Base-by-base conservation (phyloP, 2,113 vertebrate species). In the Abramis brama region DNA sequence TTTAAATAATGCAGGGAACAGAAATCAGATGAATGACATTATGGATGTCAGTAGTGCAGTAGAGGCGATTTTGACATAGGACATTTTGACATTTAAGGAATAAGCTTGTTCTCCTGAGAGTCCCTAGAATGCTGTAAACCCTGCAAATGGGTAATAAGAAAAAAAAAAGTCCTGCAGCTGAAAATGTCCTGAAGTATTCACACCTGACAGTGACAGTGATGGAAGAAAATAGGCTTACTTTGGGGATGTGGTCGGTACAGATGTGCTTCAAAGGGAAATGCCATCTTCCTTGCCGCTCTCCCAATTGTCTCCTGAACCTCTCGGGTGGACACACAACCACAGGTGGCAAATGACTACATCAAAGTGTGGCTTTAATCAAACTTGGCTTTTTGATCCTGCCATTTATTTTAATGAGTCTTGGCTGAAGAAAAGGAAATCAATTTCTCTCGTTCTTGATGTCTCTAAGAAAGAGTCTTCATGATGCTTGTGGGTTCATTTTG, bases 321-420 rank as follows among this genome's bases (percentile, higher is more conserved):
- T 87, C 64, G 39, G 79, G 86, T 82, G 59, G 83, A 82, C 88
- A 80, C 86, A 52, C 78, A 87, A 80, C 71, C 86, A 52, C 83
- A 83, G 88, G 85, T 87, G 83, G 88, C 79, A 89, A 89, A 87
- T 85, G 64, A 76, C 85, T 87, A 89, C 85, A 82, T 89, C 88
- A 85, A 87, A 89, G 88, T 52, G 55, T 59, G 57, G 79, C 88
- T 89, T 89, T 87, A 89, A 89, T 89, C 88, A 89, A 86, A 89
- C 88, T 84, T 73, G 60, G 30, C 86, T 87, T 89, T 86, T 89
- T 89, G 83, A 85, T 89, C 86, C 79, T 87, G 85, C 83, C 83
- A 82, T 89, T 89, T 89, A 89, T 85, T 87, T 87, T 87, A 89
- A 89, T 89, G 88, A 89, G 71, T 87, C 83, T 83, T 68, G 79